Percentiles rank a stretch among this genome's conserved stretches.
Evolutionary conservation across 2,113 vertebrate species (phyloP).

Genomic region (Ceyx cyanopectus): DNA sequence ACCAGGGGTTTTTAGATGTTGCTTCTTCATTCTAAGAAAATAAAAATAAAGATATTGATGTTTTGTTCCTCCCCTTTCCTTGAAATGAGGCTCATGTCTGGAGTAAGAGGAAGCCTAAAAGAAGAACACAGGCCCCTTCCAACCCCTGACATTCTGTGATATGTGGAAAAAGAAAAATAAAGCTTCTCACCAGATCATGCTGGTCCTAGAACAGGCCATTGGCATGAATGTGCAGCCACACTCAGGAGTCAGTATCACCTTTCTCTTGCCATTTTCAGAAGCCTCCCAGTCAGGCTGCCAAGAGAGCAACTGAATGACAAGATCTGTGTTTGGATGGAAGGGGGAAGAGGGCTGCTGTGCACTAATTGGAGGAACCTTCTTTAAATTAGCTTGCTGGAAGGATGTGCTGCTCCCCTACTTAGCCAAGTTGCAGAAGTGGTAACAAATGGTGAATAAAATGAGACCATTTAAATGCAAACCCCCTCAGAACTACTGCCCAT

Average conservation of each 20-base stretch:
- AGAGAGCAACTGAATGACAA: not conserved
- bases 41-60: not conserved
- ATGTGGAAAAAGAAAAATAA: not conserved
- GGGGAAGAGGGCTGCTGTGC: not conserved
- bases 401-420: not conserved
- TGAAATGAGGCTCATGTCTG: fast-evolving
- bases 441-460: not conserved
- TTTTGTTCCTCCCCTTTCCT: not conserved
- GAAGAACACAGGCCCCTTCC: not conserved
- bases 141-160: no score
- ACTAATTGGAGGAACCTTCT: slow-evolving; percentile 2
- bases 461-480: not conserved
- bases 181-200: not conserved
- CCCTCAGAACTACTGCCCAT: not conserved
- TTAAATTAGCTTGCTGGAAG: not conserved
- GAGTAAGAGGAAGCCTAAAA: not conserved
- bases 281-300: slow-evolving; percentile 6
- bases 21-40: not conserved
- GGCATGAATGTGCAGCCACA: not conserved
- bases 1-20: not conserved
- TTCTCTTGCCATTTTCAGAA: not conserved
- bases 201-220: not conserved
- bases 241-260: not conserved
- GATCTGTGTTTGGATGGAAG: not conserved
- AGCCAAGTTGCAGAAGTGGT: not conserved